Evolutionary conservation across 2,797 vertebrate species (phyloP).

Genomic region (Ciconia nigra): DNA sequence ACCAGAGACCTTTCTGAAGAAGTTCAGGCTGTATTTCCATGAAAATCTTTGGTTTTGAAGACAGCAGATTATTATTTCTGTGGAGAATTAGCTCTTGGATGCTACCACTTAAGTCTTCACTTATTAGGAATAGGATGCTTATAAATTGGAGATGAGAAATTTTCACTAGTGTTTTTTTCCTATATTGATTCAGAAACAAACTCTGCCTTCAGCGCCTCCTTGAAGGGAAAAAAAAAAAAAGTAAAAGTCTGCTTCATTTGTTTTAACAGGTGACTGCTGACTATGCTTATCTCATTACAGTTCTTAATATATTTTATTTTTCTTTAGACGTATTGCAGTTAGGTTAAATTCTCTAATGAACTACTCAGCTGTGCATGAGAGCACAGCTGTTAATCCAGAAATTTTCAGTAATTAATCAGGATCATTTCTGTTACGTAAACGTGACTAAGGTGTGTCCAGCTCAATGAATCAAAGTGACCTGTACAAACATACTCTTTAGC

Average conservation of each 20-base stretch:
- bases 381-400: not conserved
- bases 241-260: not conserved
- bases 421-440: not conserved
- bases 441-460: not conserved
- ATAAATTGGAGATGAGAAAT: not conserved
- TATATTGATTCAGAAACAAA: not conserved
- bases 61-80: not conserved
- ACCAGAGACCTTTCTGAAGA: not conserved
- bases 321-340: not conserved
- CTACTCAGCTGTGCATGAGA: slow-evolving; percentile 7
- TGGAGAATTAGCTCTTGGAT: not conserved
- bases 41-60: not conserved
- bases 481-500: not conserved
- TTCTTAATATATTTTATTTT: not conserved
- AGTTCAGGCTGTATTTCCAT: not conserved
- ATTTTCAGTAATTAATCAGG: slow-evolving; percentile 10
- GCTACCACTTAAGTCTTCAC: not conserved
- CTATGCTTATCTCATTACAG: not conserved
- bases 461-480: not conserved
- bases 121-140: not conserved
- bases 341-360: not conserved
- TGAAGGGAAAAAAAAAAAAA: not conserved
- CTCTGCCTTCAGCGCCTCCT: not conserved
- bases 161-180: not conserved
- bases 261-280: not conserved